Evolutionary conservation across 1,140 invertebrate genomes (phyloP), one percentile per base, ranked within the genome.

Genomic region (Anagrus nilaparvatae): DNA sequence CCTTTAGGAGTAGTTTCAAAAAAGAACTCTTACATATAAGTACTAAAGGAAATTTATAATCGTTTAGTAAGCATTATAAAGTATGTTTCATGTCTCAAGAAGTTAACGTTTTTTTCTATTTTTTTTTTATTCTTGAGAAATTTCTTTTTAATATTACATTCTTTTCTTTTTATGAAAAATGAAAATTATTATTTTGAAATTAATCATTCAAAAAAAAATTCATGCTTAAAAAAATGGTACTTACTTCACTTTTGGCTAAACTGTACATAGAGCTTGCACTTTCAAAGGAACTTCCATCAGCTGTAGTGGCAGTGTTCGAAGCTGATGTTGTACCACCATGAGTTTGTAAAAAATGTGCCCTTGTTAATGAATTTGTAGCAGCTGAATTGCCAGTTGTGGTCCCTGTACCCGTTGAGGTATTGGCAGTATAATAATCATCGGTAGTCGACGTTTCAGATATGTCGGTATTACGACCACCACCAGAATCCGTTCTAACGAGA

Each of bases 341-440:
- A 24, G 62, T 61, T 21, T 57, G 54, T 44, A 56, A 48, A 48
- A 63, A 57, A 34, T 56, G 54, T 13, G 30, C 5, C 46, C 53
- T 61, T 20, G 65, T 63, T 54, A 61, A 62, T 33, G 65, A 69
- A 48, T 60, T 65, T 37, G 60, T 66, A 21, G 58, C 63, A 23
- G 58, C 64, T n/a, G 59, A 60, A 16, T 60, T 72, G 29, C 65
- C 64, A 20, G 63, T 64, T 1, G 73, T 73, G 46, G 71, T 75
- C 52, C 72, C 71, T 14, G 71, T 74, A 38, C 78, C 80, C 44
- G 77, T 81, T 49, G 80, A 83, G 21, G 84, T 87, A 61, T 81
- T 87, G 58, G 87, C 87, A 54, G 87, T 90, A 45, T 86, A 79
- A 61, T 90, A 91, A 58, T 90, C 87, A 57, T 90, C 86, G 18